A percentile compares a stretch with the other conserved stretches of the same genome.
Evolutionary conservation across 2,888 invertebrate genomes (phyloP).

Genomic region (Gryllus longicercus): DNA sequence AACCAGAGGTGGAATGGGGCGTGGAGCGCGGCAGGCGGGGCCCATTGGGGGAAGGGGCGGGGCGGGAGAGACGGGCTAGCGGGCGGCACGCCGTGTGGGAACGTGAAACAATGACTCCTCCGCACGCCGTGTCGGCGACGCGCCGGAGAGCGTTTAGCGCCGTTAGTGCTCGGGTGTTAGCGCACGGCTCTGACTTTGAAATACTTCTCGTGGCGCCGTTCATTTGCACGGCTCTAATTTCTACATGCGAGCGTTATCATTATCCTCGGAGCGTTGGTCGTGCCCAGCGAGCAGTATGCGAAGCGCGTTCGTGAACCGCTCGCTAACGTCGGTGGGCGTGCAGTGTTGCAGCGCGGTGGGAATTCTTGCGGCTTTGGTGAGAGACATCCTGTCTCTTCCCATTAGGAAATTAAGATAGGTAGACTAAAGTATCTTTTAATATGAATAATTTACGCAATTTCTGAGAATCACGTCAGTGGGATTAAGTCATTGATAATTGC

Average conservation of each 20-base stretch:
- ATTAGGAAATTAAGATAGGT: too few species aligned
- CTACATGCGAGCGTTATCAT: background rate
- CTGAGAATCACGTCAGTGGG: too few species aligned
- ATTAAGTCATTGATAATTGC: too few species aligned
- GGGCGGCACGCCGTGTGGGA: background rate
- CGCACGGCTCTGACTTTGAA: background rate
- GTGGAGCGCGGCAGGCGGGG: too few species aligned
- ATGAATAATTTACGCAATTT: too few species aligned
- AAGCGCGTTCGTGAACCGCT: background rate
- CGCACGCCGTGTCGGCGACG: background rate
- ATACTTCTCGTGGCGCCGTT: background rate
- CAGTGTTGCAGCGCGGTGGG: background rate
- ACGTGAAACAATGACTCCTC: background rate
- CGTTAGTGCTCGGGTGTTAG: background rate
- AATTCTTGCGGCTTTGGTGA: too few species aligned
- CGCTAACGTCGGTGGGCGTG: background rate
- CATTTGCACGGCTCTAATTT: conserved; percentile 8
- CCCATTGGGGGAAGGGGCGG: background rate
- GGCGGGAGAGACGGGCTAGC: background rate
- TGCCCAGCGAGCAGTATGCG: background rate
- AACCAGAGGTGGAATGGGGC: too few species aligned
- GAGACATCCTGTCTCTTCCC: too few species aligned
- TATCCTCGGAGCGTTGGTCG: background rate
- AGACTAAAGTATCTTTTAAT: too few species aligned
- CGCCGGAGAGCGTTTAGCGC: background rate